Evolutionary conservation across 64 coral and sea anemone species (phyloP).

Genomic region (Orbicella faveolata): DNA sequence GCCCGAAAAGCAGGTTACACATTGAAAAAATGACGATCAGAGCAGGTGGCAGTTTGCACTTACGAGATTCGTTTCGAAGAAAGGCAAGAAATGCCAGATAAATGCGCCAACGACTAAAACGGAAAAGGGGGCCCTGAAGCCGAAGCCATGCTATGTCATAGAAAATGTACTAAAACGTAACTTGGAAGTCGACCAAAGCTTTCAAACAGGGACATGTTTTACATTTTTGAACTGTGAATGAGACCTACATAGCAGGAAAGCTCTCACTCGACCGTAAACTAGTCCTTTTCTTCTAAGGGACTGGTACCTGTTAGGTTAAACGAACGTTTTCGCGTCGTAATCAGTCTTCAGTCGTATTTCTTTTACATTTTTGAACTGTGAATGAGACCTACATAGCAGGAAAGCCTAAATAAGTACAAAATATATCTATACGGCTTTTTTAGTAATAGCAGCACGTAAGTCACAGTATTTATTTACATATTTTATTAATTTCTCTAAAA

Average conservation of each 20-base stretch:
- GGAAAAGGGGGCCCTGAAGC: neutral
- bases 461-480: no score
- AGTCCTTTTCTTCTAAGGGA: neutral
- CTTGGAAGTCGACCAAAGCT: neutral
- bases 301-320: slow-evolving; percentile 10
- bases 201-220: neutral
- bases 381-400: neutral
- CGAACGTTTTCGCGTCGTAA: neutral
- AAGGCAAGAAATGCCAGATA: neutral
- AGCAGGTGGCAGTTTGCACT: neutral
- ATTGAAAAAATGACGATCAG: neutral
- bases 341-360: neutral
- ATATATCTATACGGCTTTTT: no score
- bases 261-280: neutral
- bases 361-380: neutral
- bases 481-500: no score
- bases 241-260: neutral
- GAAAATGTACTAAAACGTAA: no score
- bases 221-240: neutral
- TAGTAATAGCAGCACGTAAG: no score
- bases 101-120: neutral
- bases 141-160: neutral
- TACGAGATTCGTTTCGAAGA: neutral
- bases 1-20: slow-evolving; percentile 16
- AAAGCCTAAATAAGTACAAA: neutral